A percentile compares a stretch with the other conserved stretches of the same genome.
Conservation (phyloP, 2,113 vertebrate species). For the Anas platyrhynchos region DNA sequence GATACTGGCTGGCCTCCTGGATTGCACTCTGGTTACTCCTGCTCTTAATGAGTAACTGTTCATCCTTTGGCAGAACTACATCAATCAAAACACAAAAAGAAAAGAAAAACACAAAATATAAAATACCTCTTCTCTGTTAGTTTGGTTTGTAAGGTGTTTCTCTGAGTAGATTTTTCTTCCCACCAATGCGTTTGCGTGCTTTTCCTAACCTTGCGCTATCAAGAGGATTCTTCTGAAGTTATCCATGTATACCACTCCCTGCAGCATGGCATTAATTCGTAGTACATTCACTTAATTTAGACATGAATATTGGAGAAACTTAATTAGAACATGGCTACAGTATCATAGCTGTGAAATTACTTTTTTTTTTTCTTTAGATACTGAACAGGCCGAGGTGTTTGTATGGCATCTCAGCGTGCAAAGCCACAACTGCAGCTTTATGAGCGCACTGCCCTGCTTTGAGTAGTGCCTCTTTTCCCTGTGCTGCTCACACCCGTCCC, state of each 20-base stretch:
- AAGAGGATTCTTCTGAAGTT: not conserved
- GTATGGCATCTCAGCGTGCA: not conserved
- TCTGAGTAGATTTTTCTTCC: not conserved
- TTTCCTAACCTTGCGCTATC: not conserved
- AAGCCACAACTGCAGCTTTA: not conserved
- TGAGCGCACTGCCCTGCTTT: not conserved
- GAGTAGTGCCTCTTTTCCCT: not conserved
- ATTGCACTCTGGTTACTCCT: accelerated
- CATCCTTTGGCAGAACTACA: not conserved
- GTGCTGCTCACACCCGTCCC: not conserved
- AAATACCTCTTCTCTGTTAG: not conserved
- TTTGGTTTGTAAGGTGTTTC: not conserved
- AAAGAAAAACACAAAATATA: not conserved
- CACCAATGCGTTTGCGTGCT: not conserved
- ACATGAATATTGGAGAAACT: not conserved
- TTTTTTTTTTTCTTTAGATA: not conserved
- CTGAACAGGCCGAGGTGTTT: not conserved
- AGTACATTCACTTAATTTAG: not conserved
- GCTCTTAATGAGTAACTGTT: not conserved
- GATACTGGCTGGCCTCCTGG: not conserved
- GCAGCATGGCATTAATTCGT: not conserved
- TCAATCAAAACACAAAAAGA: not conserved
- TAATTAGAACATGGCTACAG: not conserved
- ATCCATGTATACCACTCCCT: not conserved
- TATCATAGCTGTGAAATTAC: not conserved